A percentile compares a stretch with the other conserved stretches of the same genome.
Conservation (phyloP, 1,140 invertebrate genomes). For the Muscidifurax raptorellus region DNA sequence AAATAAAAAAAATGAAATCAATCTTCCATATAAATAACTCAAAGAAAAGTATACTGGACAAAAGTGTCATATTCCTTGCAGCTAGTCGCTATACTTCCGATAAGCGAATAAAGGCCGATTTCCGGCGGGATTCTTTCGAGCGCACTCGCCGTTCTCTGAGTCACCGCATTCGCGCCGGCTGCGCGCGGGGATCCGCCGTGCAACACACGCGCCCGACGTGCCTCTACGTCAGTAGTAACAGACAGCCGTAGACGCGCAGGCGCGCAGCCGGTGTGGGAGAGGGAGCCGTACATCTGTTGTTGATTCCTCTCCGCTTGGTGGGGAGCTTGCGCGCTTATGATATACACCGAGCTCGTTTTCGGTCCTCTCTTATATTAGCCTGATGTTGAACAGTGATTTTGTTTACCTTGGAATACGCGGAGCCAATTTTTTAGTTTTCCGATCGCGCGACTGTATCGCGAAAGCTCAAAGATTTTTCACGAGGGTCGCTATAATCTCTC, state of each 20-base stretch:
- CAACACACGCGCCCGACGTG: slow-evolving; percentile 18
- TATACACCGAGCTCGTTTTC: neutral
- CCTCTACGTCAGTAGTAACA: slow-evolving; percentile 40
- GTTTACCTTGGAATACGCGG: neutral
- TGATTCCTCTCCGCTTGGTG: neutral
- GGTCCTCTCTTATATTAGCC: neutral
- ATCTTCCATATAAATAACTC: too few relatives aligned
- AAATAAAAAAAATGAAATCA: too few relatives aligned
- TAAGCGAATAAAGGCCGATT: neutral
- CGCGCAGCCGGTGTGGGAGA: neutral
- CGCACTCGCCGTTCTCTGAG: neutral
- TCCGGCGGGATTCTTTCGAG: neutral
- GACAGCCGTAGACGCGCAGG: slow-evolving; percentile 30
- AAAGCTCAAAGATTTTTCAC: too few relatives aligned
- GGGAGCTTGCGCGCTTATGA: neutral
- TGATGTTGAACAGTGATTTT: neutral
- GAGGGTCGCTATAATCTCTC: neutral
- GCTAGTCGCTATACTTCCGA: neutral
- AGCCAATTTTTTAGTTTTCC: too few relatives aligned
- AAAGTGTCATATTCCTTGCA: neutral
- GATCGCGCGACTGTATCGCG: too few relatives aligned
- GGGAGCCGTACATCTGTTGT: neutral
- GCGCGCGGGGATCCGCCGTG: slow-evolving; percentile 7
- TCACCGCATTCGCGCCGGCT: neutral
- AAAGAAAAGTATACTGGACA: too few relatives aligned